Conservation (phyloP, 2,888 invertebrate species). For the Melangyna quadrimaculata region DNA sequence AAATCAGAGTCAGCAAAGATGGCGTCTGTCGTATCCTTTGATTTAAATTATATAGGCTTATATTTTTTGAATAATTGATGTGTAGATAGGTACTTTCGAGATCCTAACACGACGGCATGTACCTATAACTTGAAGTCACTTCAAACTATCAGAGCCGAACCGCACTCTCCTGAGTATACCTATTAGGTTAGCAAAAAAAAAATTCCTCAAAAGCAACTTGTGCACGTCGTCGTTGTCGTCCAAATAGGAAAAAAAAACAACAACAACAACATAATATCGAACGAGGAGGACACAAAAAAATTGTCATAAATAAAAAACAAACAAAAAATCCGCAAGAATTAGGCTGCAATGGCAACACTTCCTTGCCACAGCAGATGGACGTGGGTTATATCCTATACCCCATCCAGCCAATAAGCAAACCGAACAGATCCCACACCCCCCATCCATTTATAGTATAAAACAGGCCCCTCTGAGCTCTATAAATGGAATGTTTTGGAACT, state of each 20-base stretch:
- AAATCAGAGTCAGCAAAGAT: not conserved
- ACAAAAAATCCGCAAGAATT: conserved; percentile 21
- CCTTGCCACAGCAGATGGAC: conserved; percentile 35
- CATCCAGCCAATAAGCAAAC: not conserved
- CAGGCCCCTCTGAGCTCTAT: not conserved
- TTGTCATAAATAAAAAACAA: conserved; percentile 64
- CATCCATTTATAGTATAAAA: not conserved
- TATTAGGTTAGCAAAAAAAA: conserved; percentile 39
- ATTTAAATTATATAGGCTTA: not conserved
- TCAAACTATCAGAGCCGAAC: conserved; percentile 41
- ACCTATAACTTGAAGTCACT: conserved; percentile 40
- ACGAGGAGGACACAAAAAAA: conserved; percentile 36
- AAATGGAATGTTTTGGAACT: conserved; percentile 58
- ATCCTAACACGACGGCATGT: conserved; percentile 3
- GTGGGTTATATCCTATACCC: not conserved
- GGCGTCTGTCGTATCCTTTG: not conserved
- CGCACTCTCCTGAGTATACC: conserved; percentile 23
- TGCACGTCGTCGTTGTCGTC: conserved; percentile 9
- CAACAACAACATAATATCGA: conserved; percentile 18
- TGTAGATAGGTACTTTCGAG: not conserved
- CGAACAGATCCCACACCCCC: conserved; percentile 8
- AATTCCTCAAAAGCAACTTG: conserved; percentile 32
- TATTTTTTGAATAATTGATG: conserved; percentile 14
- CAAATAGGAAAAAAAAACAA: conserved; percentile 28
- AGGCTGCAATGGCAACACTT: conserved; percentile 59